A percentile compares a stretch with the other conserved stretches of the same genome.
phyloP scores from a whole-genome alignment of 2,113 vertebrate species.

The Octodon degus region DNA sequence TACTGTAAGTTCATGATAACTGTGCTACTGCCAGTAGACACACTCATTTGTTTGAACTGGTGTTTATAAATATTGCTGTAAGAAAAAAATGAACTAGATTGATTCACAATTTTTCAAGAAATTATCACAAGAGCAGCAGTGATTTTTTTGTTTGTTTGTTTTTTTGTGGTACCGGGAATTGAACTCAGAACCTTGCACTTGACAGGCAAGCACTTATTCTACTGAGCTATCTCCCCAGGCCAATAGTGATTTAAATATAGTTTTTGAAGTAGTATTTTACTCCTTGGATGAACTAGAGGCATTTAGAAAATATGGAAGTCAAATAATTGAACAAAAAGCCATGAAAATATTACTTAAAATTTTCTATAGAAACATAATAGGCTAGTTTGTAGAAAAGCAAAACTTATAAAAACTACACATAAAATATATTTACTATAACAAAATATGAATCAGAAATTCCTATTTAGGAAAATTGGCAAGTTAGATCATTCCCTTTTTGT shows the following conservation, averaged over 20 bases:
- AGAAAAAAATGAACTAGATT: not conserved
- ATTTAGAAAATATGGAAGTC: slow-evolving; percentile 71
- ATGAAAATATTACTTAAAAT: slow-evolving; percentile 59
- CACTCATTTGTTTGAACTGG: not conserved
- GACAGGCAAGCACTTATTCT: too few relatives aligned
- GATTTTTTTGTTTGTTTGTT: too few relatives aligned
- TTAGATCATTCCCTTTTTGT: slow-evolving; percentile 3
- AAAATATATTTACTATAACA: slow-evolving; percentile 64
- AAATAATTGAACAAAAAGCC: slow-evolving; percentile 76
- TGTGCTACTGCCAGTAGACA: not conserved
- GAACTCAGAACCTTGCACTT: too few relatives aligned
- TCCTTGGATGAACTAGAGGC: slow-evolving; percentile 68
- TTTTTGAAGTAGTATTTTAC: slow-evolving; percentile 13
- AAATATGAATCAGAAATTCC: slow-evolving; percentile 65
- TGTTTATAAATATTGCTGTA: not conserved
- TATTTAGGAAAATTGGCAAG: slow-evolving; percentile 57
- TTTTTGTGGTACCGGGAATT: too few relatives aligned
- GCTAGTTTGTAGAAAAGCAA: slow-evolving; percentile 56
- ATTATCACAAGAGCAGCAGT: not conserved
- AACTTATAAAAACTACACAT: slow-evolving; percentile 59
- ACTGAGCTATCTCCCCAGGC: too few relatives aligned
- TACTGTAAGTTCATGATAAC: not conserved
- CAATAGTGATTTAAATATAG: not conserved
- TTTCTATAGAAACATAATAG: slow-evolving; percentile 59
- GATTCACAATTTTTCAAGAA: not conserved